Evolutionary conservation across 1,140 invertebrate species (phyloP), one percentile per base, ranked within the genome.

Genomic region (Drosophila pandora): DNA sequence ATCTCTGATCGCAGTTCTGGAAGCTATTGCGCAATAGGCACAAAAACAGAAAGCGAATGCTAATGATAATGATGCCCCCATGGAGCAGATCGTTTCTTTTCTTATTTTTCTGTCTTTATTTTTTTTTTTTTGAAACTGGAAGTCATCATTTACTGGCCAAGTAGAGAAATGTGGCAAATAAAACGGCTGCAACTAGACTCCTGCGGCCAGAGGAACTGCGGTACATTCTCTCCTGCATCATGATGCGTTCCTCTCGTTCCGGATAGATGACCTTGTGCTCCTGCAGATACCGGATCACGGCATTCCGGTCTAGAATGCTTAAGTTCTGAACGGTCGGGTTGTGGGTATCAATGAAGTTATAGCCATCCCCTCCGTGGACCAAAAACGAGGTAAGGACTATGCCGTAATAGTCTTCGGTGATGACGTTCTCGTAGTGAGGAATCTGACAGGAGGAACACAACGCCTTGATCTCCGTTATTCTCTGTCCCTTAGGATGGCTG

Each of bases 361-460:
- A 71, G n/a, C 85, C 77, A 25, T 91, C 91, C 45, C 91, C 91
- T 7, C 90, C 90, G 2, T 65, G 28, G 5, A 75, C 1, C 2
- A 91, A n/a, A n/a, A 71, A 92, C 4, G 53, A 68, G 1, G 70
- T 22, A 10, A 93, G 90, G 9, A 95, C 79, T 0, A 95, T 62
- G 45, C 92, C 93, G 55, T 95, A 95, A 8, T 50, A 57, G 9
- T 55, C 43, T 0, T 61, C 22, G 4, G 47, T 22, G 0, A 64
- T n/a, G 0, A 85, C 34, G 0, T 6, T 6, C 21, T 68, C 32
- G 5, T 63, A 85, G 2, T 52, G 9, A 0, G 93, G 92, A 8
- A 94, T 90, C 10, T 63, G 81, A 68, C 94, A 95, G 2, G 87
- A 65, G 2, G 91, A 89, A 76, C 94, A 95, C 1, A 93, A 73